phyloP scores from a whole-genome alignment of 2,797 vertebrate genomes.

The Aselliscus stoliczkanus region DNA sequence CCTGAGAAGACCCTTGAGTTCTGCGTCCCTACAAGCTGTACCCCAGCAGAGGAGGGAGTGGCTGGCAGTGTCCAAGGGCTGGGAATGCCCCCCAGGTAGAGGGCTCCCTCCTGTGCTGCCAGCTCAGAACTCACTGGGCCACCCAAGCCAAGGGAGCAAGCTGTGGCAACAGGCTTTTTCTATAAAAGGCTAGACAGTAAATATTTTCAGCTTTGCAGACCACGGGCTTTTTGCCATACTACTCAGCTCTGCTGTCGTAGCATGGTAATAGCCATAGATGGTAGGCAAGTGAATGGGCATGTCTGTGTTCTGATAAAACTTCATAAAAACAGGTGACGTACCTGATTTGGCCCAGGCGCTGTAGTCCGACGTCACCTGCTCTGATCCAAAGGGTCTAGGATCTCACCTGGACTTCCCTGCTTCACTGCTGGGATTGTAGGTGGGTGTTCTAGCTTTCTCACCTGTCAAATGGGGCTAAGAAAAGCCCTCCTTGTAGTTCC shows the following conservation, averaged over 20 bases:
- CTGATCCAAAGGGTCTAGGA: background rate
- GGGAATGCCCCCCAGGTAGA: background rate
- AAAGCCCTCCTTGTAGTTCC: background rate
- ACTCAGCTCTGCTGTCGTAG: background rate
- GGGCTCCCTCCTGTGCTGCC: background rate
- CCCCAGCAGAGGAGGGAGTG: background rate
- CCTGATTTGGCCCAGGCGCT: background rate
- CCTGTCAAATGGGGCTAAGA: background rate
- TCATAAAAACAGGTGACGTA: background rate
- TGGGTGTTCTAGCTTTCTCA: background rate
- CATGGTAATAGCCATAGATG: background rate
- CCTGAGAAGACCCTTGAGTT: conserved; percentile 64
- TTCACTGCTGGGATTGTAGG: background rate
- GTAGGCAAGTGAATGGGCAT: background rate
- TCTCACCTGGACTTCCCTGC: background rate
- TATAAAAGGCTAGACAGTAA: background rate
- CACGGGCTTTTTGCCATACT: fast-evolving
- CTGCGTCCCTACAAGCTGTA: background rate
- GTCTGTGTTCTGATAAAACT: background rate
- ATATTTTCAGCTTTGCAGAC: background rate
- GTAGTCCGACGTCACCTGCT: background rate
- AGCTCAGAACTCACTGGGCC: background rate
- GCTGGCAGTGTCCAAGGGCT: background rate
- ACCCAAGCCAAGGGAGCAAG: background rate
- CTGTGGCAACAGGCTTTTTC: background rate